A percentile compares a stretch with the other conserved stretches of the same genome.
Conservation (phyloP, 2,888 invertebrate genomes). For the Eupithecia insigniata region DNA sequence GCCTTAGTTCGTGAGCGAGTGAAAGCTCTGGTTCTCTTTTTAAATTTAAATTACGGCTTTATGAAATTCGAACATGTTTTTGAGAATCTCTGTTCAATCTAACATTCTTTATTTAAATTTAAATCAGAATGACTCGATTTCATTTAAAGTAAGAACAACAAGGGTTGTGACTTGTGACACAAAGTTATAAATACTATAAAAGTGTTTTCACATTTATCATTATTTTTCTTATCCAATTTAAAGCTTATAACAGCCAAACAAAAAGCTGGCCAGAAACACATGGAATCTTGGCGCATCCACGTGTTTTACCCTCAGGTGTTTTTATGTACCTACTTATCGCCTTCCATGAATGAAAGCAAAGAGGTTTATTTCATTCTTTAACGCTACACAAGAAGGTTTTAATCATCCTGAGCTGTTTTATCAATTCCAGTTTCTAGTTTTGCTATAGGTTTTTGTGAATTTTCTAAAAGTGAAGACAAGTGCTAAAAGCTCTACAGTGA, state of each 20-base stretch:
- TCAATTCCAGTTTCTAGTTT: background rate
- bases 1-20: background rate
- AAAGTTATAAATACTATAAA: background rate
- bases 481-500: constrained; percentile 1
- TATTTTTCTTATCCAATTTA: background rate
- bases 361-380: background rate
- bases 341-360: constrained; percentile 17
- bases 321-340: constrained; percentile 4
- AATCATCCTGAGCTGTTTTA: background rate
- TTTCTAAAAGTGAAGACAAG: background rate
- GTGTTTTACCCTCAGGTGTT: constrained; percentile 21
- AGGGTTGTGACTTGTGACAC: background rate
- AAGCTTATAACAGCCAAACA: background rate
- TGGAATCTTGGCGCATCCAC: constrained; percentile 22
- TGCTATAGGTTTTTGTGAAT: background rate
- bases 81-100: background rate
- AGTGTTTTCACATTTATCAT: background rate
- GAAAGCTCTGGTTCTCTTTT: background rate
- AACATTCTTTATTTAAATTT: background rate
- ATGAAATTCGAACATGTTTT: background rate
- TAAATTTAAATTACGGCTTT: background rate
- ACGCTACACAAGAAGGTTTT: constrained; percentile 3
- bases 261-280: background rate
- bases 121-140: background rate
- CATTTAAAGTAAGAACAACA: background rate